phyloP scores from a whole-genome alignment of 2,113 vertebrate genomes.

The Cettia cetti region DNA sequence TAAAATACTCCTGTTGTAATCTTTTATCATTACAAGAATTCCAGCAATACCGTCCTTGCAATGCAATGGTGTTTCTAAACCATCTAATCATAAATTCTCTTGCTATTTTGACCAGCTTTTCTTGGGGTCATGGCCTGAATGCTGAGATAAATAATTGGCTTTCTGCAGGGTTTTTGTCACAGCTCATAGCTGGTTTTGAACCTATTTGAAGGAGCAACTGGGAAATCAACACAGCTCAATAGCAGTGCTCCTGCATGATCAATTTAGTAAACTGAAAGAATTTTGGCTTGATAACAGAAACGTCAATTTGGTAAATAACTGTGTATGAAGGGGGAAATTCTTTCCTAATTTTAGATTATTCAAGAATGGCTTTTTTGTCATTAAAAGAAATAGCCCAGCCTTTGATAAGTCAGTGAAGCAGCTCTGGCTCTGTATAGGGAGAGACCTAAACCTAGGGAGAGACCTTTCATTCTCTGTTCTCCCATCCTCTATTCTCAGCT shows the following conservation, averaged over 20 bases:
- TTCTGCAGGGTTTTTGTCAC: not conserved
- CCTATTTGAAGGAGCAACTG: not conserved
- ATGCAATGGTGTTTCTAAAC: not conserved
- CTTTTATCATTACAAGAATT: not conserved
- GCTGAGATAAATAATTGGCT: not conserved
- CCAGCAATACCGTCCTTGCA: not conserved
- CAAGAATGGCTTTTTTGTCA: not conserved
- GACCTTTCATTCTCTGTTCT: not conserved
- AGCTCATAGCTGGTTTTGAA: not conserved
- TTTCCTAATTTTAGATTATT: not conserved
- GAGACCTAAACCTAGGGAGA: too few species aligned
- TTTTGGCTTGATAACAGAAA: not conserved
- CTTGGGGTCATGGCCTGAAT: not conserved
- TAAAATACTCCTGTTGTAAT: not conserved
- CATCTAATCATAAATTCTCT: not conserved
- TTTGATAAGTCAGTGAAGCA: not conserved
- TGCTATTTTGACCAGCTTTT: not conserved
- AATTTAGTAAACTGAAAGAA: not conserved
- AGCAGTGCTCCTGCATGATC: too few species aligned
- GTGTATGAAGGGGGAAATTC: not conserved
- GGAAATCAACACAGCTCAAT: not conserved
- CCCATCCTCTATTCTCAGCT: not conserved
- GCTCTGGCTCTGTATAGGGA: not conserved
- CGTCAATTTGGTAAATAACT: not conserved
- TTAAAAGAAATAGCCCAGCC: not conserved